Evolutionary conservation across 2,113 vertebrate genomes (phyloP), one percentile per base, ranked within the genome.

Genomic region (Centropus bengalensis): DNA sequence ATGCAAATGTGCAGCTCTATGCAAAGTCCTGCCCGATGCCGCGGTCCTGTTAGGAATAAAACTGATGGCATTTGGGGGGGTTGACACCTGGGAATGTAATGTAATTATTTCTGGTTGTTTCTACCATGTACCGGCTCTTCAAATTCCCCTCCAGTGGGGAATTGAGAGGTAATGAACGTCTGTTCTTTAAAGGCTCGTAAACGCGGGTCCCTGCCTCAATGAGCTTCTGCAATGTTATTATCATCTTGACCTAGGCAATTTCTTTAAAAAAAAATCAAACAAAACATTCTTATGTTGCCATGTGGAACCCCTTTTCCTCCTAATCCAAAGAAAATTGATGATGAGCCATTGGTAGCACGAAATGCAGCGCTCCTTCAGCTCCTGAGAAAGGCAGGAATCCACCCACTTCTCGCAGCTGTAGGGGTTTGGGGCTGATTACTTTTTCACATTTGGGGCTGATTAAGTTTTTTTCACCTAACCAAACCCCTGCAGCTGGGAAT

Each of bases 1-100:
- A 89, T 92, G 94, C 82, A 94, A 84, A 95, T 49, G 24, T 44
- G 21, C n/a, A 58, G 20, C 44, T 62, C 32, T 73, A 42, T 81
- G 91, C 88, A 95, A 94, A 94, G 30, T 12, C 60, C 18, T 66
- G 45, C 71, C 12, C 55, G 13, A 17, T 1, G 4, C 18, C 49
- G 32, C 40, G 49, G 19, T 36, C 20, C 18, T 77, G 33, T 28
- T 16, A 42, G 47, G 9, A 21, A 36, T 36, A 16, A 56, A 11
- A 19, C 1, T 2, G 13, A 5, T 26, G 55, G 56, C 2, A 3
- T 74, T 82, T 14, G 42, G 19, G 30, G 28, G 27, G 67, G 16
- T 36, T 81, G 26, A 8, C 59, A 49, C 8, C n/a, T 3, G 30
- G 26, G 10, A 67, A 24, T 60, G 23, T 28, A 30, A 36, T 55